A percentile compares a stretch with the other conserved stretches of the same genome.
phyloP scores from a whole-genome alignment of 2,888 invertebrate genomes.

The Calephelis perditalis region DNA sequence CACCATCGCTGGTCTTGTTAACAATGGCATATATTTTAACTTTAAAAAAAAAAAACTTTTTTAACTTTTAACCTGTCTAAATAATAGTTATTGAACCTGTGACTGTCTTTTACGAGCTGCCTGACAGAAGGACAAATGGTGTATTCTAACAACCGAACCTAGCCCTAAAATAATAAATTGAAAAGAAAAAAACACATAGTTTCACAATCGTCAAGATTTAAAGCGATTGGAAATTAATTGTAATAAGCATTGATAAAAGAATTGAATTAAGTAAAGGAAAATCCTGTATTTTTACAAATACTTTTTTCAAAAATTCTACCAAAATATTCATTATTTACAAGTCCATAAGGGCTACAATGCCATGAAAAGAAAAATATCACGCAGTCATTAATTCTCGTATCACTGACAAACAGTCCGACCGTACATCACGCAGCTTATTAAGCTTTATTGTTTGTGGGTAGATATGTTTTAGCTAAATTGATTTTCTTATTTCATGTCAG shows the following conservation, averaged over 20 bases:
- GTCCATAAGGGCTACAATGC: neutral
- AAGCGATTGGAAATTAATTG: neutral
- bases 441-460: slow-evolving; percentile 13
- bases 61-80: too few species aligned
- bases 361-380: neutral
- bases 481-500: neutral
- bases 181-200: too few species aligned
- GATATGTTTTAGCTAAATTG: slow-evolving; percentile 12
- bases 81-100: too few species aligned
- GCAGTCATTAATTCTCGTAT: slow-evolving; percentile 18
- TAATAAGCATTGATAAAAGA: neutral
- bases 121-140: too few species aligned
- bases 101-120: too few species aligned
- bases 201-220: too few species aligned
- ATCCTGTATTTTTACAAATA: neutral
- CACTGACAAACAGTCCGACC: slow-evolving; percentile 14
- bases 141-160: too few species aligned
- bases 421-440: slow-evolving; percentile 16
- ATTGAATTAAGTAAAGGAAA: neutral
- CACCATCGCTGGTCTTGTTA: too few species aligned
- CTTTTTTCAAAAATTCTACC: neutral
- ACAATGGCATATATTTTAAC: too few species aligned
- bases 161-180: too few species aligned
- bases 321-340: neutral
- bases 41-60: too few species aligned